Evolutionary conservation across 2,888 invertebrate species (phyloP), one percentile per base, ranked within the genome.

Genomic region (Amphipoea lucens): DNA sequence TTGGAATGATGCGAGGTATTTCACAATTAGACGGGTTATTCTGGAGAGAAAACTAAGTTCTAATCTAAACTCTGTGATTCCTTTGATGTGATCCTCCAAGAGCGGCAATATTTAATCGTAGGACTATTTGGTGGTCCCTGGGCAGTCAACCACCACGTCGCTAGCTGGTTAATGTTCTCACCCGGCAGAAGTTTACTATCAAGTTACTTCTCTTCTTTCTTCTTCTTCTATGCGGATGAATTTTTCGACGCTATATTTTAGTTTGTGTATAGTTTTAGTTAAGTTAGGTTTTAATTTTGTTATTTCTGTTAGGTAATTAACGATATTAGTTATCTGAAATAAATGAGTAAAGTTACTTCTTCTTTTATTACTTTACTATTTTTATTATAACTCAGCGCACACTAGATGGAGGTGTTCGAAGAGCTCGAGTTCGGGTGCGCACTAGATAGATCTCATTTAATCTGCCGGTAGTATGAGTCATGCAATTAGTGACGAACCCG

Each of bases 1-100:
- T 78, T 84, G 87, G 89, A 90, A 90, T 82, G 57, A 76, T 78
- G 74, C 57, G 76, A 78, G 63, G 62, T 80, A 80, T 87, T 87
- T 83, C 74, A 87, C 79, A 78, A 83, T 82, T 62, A 17, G 9
- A 42, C 29, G 63, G 62, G 12, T 75, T 84, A 87, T 86, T 84
- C 84, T 84, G 81, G 60, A 65, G 11, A 20, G 65, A 20, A 65
- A 65, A 11, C 40, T 40, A 11, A 40, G 20, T 65, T 0, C 9
- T 65, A 40, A 65, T 40, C 4, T 9, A 40, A 20, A 40, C 40
- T 65, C 20, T 65, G 36, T 1, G 20, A 40, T 20, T 40, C 9
- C 20, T 40, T 40, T 65, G 11, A 65, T 20, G 9, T 40, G 40
- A 65, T 65, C 20, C 11, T 65, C 40, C 9, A 23, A 40, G 40